phyloP scores from a whole-genome alignment of 64 coral and sea anemone species.

The Actinia equina region DNA sequence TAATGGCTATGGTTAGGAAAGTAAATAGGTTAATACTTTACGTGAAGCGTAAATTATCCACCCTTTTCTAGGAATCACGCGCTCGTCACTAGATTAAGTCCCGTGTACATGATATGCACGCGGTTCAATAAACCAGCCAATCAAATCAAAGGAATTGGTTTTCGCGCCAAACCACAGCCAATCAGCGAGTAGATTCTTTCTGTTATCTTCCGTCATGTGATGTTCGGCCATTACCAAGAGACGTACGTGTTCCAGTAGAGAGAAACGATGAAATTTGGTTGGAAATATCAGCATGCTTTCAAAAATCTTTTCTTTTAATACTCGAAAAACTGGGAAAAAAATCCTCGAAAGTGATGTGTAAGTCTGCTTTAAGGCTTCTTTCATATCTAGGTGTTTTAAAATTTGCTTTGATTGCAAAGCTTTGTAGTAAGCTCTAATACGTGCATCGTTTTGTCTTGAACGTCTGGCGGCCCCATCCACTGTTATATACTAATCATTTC shows the following conservation, averaged over 20 bases:
- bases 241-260: background rate
- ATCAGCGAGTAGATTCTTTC: slow-evolving; percentile 63
- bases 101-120: background rate
- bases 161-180: slow-evolving; percentile 80
- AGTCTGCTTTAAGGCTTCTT: slow-evolving; percentile 14
- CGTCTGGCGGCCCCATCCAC: background rate
- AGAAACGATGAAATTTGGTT: slow-evolving; percentile 8
- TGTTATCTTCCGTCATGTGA: slow-evolving; percentile 77
- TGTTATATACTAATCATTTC: background rate
- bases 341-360: slow-evolving; percentile 60
- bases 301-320: slow-evolving; percentile 87
- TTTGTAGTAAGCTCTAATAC: background rate
- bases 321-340: slow-evolving; percentile 75
- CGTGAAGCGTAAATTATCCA: background rate
- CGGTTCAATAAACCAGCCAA: slow-evolving; percentile 44
- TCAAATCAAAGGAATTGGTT: slow-evolving; percentile 51
- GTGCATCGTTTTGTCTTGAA: background rate
- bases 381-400: background rate
- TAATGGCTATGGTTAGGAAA: background rate
- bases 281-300: slow-evolving; percentile 66
- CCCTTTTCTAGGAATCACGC: slow-evolving; percentile 58
- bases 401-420: background rate
- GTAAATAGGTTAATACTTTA: background rate
- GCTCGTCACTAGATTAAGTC: slow-evolving; percentile 72
- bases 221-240: background rate